These are phyloP conservation scores for Neuroscelio doddi DNA, from an alignment of 2,888 invertebrate genomes.

Conservation along the genomic window DNA sequence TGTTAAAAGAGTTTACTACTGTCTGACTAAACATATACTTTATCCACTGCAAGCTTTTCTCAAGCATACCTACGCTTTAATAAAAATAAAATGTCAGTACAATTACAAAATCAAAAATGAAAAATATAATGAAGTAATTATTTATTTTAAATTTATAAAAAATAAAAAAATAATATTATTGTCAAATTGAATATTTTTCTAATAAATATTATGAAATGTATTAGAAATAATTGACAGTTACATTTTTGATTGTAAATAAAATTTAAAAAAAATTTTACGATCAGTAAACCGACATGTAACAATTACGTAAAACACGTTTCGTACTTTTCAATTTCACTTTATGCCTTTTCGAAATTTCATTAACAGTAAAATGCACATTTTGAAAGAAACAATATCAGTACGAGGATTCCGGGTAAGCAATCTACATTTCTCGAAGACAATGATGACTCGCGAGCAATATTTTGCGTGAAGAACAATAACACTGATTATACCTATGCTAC, in stretches of 20 bases:
- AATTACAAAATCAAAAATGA: too few species aligned
- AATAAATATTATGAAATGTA: too few species aligned
- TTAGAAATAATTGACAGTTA: too few species aligned
- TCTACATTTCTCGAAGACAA: slow-evolving; percentile 42
- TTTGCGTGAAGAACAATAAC: slow-evolving; percentile 41
- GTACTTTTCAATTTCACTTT: too few species aligned
- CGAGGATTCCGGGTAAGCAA: slow-evolving; percentile 41
- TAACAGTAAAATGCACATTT: slow-evolving; percentile 31
- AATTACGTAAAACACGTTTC: too few species aligned
- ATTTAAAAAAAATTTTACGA: too few species aligned
- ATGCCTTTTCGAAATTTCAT: background rate
- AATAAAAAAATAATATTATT: too few species aligned
- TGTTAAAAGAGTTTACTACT: slow-evolving; percentile 1
- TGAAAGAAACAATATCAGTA: slow-evolving; percentile 30
- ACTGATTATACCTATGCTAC: slow-evolving; percentile 37
- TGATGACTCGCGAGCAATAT: slow-evolving; percentile 35
- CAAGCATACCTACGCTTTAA: background rate
- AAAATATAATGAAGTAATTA: too few species aligned
- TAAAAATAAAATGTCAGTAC: background rate
- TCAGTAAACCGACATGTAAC: too few species aligned
- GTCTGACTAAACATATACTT: slow-evolving; percentile 32
- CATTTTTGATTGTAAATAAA: too few species aligned
- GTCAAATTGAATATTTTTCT: too few species aligned
- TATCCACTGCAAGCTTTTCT: slow-evolving; percentile 21
- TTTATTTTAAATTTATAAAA: too few species aligned